phyloP scores from a whole-genome alignment of 2,888 invertebrate species.

The Protophormia terraenovae region DNA sequence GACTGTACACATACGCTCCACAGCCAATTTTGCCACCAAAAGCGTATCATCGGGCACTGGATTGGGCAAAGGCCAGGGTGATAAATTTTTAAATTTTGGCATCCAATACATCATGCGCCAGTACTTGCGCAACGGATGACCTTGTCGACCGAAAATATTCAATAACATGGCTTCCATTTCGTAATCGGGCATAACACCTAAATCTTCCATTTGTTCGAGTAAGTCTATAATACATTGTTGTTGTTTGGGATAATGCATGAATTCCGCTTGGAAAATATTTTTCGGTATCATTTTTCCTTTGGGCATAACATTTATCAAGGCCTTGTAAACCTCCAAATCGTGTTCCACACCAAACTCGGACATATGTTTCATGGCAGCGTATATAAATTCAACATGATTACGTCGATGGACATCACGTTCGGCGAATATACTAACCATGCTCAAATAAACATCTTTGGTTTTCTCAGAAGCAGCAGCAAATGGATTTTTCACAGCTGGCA shows the following conservation, averaged over 20 bases:
- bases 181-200: constrained; percentile 94
- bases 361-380: constrained; percentile 93
- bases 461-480: constrained; percentile 75
- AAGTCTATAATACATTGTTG: constrained; percentile 96
- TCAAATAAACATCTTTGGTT: constrained; percentile 86
- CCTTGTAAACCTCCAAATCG: constrained; percentile 93
- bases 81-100: constrained; percentile 95
- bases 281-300: constrained; percentile 93
- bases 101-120: constrained; percentile 94
- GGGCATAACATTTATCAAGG: constrained; percentile 91
- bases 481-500: constrained; percentile 77
- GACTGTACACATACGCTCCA: constrained; percentile 91
- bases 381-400: constrained; percentile 97
- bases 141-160: constrained; percentile 91
- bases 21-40: constrained; percentile 90
- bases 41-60: constrained; percentile 89
- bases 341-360: constrained; percentile 93
- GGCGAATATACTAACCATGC: constrained; percentile 89
- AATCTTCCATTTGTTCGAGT: constrained; percentile 95
- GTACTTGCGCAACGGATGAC: constrained; percentile 87
- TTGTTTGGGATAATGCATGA: constrained; percentile 97
- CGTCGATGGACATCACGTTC: constrained; percentile 86
- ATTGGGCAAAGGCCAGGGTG: constrained; percentile 92
- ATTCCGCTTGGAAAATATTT: constrained; percentile 92
- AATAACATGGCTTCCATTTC: constrained; percentile 92